Base-by-base conservation (phyloP, 1,140 invertebrate species). In the Pachyrhynchus sulphureomaculatus region DNA sequence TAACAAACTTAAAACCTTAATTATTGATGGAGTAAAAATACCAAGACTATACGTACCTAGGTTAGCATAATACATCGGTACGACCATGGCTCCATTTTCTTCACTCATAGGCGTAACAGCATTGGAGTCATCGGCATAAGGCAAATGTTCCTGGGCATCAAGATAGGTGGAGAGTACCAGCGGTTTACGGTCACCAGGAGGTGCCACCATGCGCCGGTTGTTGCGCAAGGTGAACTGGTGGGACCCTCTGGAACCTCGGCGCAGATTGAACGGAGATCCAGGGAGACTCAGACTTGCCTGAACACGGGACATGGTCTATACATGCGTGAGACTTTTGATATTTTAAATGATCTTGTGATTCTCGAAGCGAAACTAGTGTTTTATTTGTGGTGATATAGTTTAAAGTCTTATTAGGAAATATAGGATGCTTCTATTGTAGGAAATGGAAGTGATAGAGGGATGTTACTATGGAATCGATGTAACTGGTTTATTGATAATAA, bases 41-140 rank as follows among this genome's bases (percentile, higher is more conserved):
- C 3, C 2, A 37, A 9, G 15, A n/a, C 23, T 47, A 47, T 67
- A 68, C 60, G 54, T 71, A 82, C 86, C 89, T 76, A 91, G 82
- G 78, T 87, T 91, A 62, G 88, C 83, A 75, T 90, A 90, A 77
- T 93, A 93, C 68, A 92, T 87, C 5, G 93, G 91, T 63, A 96
- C 90, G 68, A 95, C 90, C 76, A 95, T 95, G 66, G 92, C 92
- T 67, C 93, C 93, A 77, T 95, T 96, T 77, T 98, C 95, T 81
- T 98, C 96, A 48, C 93, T 96, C 91, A 96, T 96, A 10, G 96
- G 96, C 39, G 95, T 98, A 2, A 97, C 95, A 45, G 95, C 96
- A 73, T 95, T 95, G 41, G 94, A 97, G 77, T 98, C 95, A 77
- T 98, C 96, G 21, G 95, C 95, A 77, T 95, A 98, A 12, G 96